Conservation (phyloP, 2,888 invertebrate species). For the Folsomia manolachei region DNA sequence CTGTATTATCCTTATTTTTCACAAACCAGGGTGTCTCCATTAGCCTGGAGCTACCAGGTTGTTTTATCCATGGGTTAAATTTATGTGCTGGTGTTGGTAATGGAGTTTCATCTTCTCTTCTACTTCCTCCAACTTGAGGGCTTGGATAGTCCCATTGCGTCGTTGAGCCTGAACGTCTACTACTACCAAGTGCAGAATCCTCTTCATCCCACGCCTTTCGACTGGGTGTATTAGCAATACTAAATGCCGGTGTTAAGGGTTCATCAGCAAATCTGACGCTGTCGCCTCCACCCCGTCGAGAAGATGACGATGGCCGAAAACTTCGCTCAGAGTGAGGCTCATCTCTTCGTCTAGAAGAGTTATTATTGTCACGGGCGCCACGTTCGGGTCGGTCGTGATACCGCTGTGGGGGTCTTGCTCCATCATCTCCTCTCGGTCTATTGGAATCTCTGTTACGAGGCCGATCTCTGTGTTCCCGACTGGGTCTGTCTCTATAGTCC, state of each 20-base stretch:
- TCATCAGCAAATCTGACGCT: constrained; percentile 71
- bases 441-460: constrained; percentile 51
- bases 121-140: constrained; percentile 50
- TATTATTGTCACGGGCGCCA: constrained; percentile 21
- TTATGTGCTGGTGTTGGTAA: constrained; percentile 84
- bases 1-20: constrained; percentile 43
- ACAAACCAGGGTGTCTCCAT: constrained; percentile 46
- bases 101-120: constrained; percentile 65
- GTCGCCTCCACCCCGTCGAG: constrained; percentile 39
- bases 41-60: constrained; percentile 48
- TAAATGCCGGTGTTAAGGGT: constrained; percentile 75
- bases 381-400: constrained; percentile 5
- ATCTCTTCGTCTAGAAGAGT: constrained; percentile 9
- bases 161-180: constrained; percentile 29
- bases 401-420: constrained; percentile 45
- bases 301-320: constrained; percentile 48
- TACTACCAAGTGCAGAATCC: constrained; percentile 29
- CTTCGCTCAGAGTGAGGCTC: constrained; percentile 33
- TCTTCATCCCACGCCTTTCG: constrained; percentile 56
- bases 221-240: constrained; percentile 63
- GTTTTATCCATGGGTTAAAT: constrained; percentile 72
- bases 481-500: constrained; percentile 25
- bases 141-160: constrained; percentile 48
- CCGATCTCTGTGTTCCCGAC: constrained; percentile 49
- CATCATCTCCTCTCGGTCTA: constrained; percentile 37